A percentile compares a stretch with the other conserved stretches of the same genome.
phyloP scores from a whole-genome alignment of 1,140 invertebrate species.

The Ectropis grisescens region DNA sequence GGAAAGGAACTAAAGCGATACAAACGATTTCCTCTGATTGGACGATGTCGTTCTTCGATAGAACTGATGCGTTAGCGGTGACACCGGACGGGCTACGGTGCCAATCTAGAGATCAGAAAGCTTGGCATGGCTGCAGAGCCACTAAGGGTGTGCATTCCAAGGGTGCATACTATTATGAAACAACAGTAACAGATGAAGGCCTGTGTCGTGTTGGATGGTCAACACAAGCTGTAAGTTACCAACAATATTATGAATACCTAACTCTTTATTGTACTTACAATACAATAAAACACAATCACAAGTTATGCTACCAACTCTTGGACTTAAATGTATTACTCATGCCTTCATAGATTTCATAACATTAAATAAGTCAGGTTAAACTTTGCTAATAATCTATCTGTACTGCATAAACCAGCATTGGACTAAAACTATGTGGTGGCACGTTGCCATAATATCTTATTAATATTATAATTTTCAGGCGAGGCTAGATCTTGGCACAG shows the following conservation, averaged over 20 bases:
- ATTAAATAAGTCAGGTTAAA: too few relatives aligned
- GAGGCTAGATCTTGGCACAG: slow-evolving; percentile 74
- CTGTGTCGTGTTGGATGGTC: slow-evolving; percentile 98
- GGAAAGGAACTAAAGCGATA: slow-evolving; percentile 73
- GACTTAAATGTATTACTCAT: too few relatives aligned
- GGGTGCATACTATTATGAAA: slow-evolving; percentile 96
- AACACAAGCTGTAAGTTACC: slow-evolving; percentile 79
- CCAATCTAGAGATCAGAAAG: slow-evolving; percentile 90
- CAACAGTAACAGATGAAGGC: slow-evolving; percentile 95
- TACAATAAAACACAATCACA: too few relatives aligned
- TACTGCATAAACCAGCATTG: too few relatives aligned
- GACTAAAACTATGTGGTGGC: too few relatives aligned
- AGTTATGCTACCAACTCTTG: too few relatives aligned
- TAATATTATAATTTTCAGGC: slow-evolving; percentile 48
- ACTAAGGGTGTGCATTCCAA: slow-evolving; percentile 88
- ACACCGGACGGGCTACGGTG: slow-evolving; percentile 93
- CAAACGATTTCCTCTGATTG: slow-evolving; percentile 67
- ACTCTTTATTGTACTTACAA: too few relatives aligned
- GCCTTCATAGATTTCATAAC: too few relatives aligned
- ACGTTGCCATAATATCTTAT: too few relatives aligned
- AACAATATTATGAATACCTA: too few relatives aligned
- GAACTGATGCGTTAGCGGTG: slow-evolving; percentile 89
- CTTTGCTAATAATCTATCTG: too few relatives aligned
- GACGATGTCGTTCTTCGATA: slow-evolving; percentile 91
- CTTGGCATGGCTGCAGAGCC: slow-evolving; percentile 95